Evolutionary conservation across 2,888 invertebrate species (phyloP), one percentile per base, ranked within the genome.

Genomic region (Congeria kusceri): DNA sequence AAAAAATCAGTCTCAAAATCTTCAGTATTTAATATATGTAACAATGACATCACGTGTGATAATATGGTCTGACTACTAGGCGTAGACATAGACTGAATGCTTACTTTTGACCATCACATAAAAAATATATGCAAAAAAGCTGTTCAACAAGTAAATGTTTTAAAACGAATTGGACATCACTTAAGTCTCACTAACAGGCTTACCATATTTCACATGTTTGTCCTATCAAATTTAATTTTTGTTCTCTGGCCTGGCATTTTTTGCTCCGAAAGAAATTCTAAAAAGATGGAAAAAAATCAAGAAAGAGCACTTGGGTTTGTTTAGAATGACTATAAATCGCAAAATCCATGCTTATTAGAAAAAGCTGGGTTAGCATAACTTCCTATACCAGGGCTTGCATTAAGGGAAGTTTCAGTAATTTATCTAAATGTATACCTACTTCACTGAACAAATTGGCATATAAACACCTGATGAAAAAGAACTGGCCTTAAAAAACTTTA

Each of bases 161-260:
- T 67, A 15, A 67, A 63, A 67, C 32, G 57, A 67, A 32, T 67
- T 32, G 67, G 57, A 9, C 57, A 57, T 20, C n/a, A 27, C 64
- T 46, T 69, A 53, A 28, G 47, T 53, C 64, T 57, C 44, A 57
- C 64, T 7, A 75, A 62, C 49, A 68, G 18, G 47, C 47, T 75
- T 23, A 64, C 56, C 18, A 68, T 74, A 18, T 74, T 63, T 67
- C 47, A 74, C 46, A 67, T 63, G 18, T 74, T 68, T 57, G 67
- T 74, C 9, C 28, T 74, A 23, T 69, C 49, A n/a, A 64, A 74
- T 69, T 69, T 69, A 64, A 75, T 57, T 69, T 69, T 27, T 75
- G 64, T 46, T 64, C 69, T n/a, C 32, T 75, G 47, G 69, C 25
- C 25, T 67, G 67, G 58, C 57, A 67, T 46, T 67, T n/a, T 67